phyloP scores from a whole-genome alignment of 2,888 invertebrate species.

The Torymus auratus region DNA sequence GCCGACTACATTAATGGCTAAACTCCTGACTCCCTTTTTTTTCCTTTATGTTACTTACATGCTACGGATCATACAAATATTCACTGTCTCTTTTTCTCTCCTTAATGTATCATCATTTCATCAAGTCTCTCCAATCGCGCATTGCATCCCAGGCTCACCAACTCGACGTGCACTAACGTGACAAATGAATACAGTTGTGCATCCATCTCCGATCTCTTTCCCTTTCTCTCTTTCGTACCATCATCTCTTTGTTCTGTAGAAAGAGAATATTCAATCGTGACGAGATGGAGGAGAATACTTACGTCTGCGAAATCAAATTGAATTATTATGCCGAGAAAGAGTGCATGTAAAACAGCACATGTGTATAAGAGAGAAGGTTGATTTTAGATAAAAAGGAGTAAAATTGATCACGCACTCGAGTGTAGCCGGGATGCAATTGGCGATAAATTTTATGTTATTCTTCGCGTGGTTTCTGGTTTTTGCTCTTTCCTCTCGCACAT shows the following conservation, averaged over 20 bases:
- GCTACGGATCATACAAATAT: conserved; percentile 42
- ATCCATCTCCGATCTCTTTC: too few species aligned
- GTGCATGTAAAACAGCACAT: conserved; percentile 45
- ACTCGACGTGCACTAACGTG: too few species aligned
- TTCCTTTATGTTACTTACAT: conserved; percentile 28
- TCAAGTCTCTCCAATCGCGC: too few species aligned
- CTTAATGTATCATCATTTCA: neutral
- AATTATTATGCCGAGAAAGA: conserved; percentile 47
- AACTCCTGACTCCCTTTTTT: conserved; percentile 6
- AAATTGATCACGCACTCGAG: neutral
- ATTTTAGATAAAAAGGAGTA: conserved; percentile 35
- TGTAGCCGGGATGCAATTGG: conserved; percentile 7
- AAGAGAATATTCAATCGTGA: conserved; percentile 48
- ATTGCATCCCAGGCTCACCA: too few species aligned
- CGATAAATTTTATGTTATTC: conserved; percentile 50
- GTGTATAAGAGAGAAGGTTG: neutral
- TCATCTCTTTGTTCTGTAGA: neutral
- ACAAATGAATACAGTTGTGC: too few species aligned
- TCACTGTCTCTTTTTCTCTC: conserved; percentile 48
- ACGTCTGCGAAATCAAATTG: conserved; percentile 46
- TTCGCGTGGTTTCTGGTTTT: conserved; percentile 6
- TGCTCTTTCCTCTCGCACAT: conserved; percentile 1
- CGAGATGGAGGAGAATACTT: conserved; percentile 15
- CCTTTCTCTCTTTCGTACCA: too few species aligned
- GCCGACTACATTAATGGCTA: conserved; percentile 24